These are phyloP conservation scores for Psilopsiagon aymara DNA, from an alignment of 2,113 vertebrate species.

Conservation along the genomic window DNA sequence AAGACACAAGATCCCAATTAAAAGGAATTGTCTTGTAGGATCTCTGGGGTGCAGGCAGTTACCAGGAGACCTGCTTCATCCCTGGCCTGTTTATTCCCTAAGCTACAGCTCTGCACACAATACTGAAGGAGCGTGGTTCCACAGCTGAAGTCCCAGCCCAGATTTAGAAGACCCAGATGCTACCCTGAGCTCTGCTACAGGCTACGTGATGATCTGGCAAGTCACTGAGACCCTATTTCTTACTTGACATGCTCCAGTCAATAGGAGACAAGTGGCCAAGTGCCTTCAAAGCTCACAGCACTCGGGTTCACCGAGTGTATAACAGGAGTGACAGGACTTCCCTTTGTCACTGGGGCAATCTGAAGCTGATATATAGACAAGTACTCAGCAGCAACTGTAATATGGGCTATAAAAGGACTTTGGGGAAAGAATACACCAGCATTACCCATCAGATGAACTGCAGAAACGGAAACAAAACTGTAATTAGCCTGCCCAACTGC, in stretches of 20 bases:
- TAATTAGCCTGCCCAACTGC: neutral
- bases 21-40: neutral
- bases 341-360: neutral
- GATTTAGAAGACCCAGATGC: neutral
- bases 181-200: neutral
- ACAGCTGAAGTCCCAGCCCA: neutral
- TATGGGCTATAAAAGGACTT: neutral
- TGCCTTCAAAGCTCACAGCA: neutral
- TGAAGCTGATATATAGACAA: neutral
- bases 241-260: neutral
- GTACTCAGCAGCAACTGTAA: neutral
- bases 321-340: neutral
- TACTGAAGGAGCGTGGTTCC: neutral
- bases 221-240: neutral
- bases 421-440: neutral
- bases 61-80: neutral
- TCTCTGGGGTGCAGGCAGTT: neutral
- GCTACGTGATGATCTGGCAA: neutral
- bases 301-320: neutral
- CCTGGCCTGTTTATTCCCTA: neutral
- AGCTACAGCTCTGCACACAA: neutral
- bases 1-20: neutral
- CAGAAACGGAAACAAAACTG: conserved; percentile 9
- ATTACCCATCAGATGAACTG: neutral
- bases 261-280: neutral